Evolutionary conservation across 2,797 vertebrate species (phyloP).

Genomic region (Eremophila alpestris): DNA sequence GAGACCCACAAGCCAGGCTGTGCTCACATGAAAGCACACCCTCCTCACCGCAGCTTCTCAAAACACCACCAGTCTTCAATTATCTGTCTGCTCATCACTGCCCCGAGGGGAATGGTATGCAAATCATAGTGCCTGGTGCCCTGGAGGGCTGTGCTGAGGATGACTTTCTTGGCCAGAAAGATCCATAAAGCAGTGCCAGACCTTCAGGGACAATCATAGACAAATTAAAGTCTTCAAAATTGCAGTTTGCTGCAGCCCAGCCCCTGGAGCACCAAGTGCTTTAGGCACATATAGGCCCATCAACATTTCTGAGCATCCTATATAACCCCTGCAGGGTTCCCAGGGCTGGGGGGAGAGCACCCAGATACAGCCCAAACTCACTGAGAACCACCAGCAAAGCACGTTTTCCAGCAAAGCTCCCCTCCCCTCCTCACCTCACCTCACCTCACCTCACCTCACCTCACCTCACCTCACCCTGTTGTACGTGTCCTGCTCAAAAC

Average conservation of each 20-base stretch:
- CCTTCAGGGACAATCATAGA: not conserved
- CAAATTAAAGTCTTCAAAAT: constrained; percentile 33
- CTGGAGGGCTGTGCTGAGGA: not conserved
- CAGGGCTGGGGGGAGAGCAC: not conserved
- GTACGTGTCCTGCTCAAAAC: not conserved
- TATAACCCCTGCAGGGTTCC: not conserved
- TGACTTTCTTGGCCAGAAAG: not conserved
- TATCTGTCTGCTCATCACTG: not conserved
- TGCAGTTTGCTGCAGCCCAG: not conserved
- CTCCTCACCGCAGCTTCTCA: not conserved
- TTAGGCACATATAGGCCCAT: not conserved
- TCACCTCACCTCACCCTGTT: not conserved
- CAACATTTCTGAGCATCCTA: not conserved
- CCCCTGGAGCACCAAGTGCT: not conserved
- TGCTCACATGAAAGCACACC: not conserved
- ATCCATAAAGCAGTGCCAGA: not conserved
- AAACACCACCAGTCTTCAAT: not conserved
- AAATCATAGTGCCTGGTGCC: not conserved
- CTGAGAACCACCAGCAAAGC: not conserved
- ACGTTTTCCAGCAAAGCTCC: not conserved
- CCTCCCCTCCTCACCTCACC: not conserved
- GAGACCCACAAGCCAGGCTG: not conserved
- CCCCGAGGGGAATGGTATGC: not conserved
- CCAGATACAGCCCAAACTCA: not conserved
- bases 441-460: not conserved